phyloP scores from a whole-genome alignment of 2,113 vertebrate species.

The Vicugna pacos region DNA sequence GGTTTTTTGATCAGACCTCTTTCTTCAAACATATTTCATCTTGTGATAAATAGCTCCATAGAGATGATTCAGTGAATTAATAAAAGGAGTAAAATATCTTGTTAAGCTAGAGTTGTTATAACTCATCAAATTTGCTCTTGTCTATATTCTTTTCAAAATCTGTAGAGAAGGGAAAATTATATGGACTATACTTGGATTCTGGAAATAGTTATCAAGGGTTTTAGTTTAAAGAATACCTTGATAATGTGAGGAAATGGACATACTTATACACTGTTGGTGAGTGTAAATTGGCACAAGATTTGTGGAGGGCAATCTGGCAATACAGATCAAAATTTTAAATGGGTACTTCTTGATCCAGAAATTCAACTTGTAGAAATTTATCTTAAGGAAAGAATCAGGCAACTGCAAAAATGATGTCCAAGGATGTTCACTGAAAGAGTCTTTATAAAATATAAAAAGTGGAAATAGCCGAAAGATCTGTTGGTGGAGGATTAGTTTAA shows the following conservation, averaged over 20 bases:
- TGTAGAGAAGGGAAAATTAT: slow-evolving; percentile 29
- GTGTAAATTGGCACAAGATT: slow-evolving; percentile 31
- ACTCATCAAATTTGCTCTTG: not conserved
- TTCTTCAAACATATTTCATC: slow-evolving; percentile 33
- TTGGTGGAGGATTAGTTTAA: slow-evolving; percentile 26
- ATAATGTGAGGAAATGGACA: slow-evolving; percentile 46
- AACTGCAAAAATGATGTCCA: slow-evolving; percentile 5
- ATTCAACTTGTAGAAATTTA: slow-evolving; percentile 41
- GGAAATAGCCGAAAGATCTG: slow-evolving; percentile 33
- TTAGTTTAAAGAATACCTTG: slow-evolving; percentile 30
- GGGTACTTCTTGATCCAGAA: slow-evolving; percentile 34
- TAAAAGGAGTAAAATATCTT: slow-evolving; percentile 50
- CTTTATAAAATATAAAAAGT: slow-evolving; percentile 55
- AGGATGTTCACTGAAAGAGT: not conserved
- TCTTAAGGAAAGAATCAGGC: slow-evolving; percentile 51
- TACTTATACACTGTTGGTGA: not conserved
- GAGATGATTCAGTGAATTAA: slow-evolving; percentile 52
- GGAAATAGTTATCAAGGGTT: slow-evolving; percentile 38
- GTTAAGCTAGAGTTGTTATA: slow-evolving; percentile 28
- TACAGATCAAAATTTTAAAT: slow-evolving; percentile 45
- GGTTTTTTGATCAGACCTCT: slow-evolving; percentile 36
- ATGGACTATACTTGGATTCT: not conserved
- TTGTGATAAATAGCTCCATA: slow-evolving; percentile 50
- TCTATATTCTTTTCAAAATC: not conserved
- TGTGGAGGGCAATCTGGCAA: slow-evolving; percentile 11